Evolutionary conservation across 2,113 vertebrate genomes (phyloP).

Genomic region (Mesembrinibis cayennensis): DNA sequence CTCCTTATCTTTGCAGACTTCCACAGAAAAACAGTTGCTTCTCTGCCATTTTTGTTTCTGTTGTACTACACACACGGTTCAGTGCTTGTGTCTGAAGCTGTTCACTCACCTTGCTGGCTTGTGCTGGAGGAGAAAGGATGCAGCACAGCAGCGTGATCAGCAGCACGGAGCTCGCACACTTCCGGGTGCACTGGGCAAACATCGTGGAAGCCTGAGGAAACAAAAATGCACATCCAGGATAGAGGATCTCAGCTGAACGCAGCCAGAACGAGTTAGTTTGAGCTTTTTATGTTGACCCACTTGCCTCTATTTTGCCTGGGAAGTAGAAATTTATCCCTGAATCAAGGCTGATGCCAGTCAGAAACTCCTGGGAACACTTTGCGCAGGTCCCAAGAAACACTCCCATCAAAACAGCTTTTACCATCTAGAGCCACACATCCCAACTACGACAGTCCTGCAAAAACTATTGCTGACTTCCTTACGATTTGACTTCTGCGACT

Average conservation of each 20-base stretch:
- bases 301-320: neutral
- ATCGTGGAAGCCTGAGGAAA: slow-evolving; percentile 35
- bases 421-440: neutral
- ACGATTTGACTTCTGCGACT: neutral
- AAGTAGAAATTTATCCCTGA: neutral
- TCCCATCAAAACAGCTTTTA: neutral
- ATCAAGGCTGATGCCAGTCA: neutral
- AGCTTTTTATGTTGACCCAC: neutral
- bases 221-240: neutral
- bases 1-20: neutral
- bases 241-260: neutral
- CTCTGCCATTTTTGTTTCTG: neutral
- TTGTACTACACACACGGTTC: fast-evolving
- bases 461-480: neutral
- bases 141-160: slow-evolving; percentile 50
- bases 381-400: neutral
- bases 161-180: slow-evolving; percentile 18
- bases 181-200: neutral
- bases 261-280: fast-evolving
- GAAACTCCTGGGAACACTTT: neutral
- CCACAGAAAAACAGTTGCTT: neutral
- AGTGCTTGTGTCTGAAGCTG: no score
- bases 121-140: slow-evolving; percentile 48
- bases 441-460: neutral
- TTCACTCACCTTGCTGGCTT: slow-evolving; percentile 72